These are phyloP conservation scores for Trissoscelio sp. DNA, from an alignment of 2,888 invertebrate species.

Conservation along the genomic window DNA sequence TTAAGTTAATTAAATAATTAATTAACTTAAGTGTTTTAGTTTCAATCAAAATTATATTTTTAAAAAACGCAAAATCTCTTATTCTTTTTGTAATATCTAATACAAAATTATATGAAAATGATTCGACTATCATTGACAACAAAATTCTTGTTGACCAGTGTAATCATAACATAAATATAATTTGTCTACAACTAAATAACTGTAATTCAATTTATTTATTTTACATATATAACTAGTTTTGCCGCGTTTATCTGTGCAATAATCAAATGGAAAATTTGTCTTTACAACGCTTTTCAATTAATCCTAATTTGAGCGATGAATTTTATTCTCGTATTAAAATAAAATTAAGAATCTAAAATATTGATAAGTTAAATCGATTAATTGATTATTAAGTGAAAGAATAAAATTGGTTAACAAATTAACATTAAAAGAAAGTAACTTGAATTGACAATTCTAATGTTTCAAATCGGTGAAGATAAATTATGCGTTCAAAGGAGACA, in stretches of 20 bases:
- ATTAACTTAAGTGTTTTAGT: too few relatives aligned
- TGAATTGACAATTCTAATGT: background rate
- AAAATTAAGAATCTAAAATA: slow-evolving; percentile 3
- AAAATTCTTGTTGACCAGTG: too few relatives aligned
- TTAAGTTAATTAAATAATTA: too few relatives aligned
- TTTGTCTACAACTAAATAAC: slow-evolving; percentile 20
- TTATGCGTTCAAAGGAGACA: slow-evolving; percentile 13
- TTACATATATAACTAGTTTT: slow-evolving; percentile 30
- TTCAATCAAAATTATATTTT: too few relatives aligned
- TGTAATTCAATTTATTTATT: slow-evolving; percentile 34
- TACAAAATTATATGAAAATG: too few relatives aligned
- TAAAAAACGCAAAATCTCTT: too few relatives aligned
- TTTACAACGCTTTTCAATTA: slow-evolving; percentile 12
- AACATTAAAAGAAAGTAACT: background rate
- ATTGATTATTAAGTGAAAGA: background rate
- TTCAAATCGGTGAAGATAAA: background rate
- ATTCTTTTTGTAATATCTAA: too few relatives aligned
- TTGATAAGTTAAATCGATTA: background rate
- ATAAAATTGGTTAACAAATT: background rate
- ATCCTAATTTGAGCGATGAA: slow-evolving; percentile 56
- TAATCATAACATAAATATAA: slow-evolving; percentile 48
- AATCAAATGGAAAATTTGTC: background rate
- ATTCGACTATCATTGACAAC: too few relatives aligned
- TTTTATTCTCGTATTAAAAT: background rate
- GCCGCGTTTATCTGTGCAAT: background rate